Percentiles rank a stretch among this genome's conserved stretches.
These are phyloP conservation scores for Cololabis saira DNA, from an alignment of 2,113 vertebrate species.

Conservation along the genomic window DNA sequence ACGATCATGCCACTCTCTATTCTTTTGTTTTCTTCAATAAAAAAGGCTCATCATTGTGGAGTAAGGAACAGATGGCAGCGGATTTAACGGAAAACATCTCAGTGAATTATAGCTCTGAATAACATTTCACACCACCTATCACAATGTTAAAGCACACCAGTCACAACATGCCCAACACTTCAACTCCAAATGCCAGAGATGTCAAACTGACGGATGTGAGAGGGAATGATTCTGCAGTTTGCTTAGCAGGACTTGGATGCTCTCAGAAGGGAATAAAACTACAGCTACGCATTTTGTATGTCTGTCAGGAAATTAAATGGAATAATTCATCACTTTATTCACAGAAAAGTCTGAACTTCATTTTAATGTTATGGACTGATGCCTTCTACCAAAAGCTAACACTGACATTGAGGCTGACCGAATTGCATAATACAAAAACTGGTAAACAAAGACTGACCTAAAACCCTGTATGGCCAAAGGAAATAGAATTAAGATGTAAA, in stretches of 20 bases:
- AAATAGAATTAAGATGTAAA: no score
- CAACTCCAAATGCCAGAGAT: slow-evolving; percentile 30
- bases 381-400: no score
- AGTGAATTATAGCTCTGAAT: neutral
- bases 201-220: slow-evolving; percentile 16
- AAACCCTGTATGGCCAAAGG: no score
- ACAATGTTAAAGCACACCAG: slow-evolving; percentile 26
- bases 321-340: no score
- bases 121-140: neutral
- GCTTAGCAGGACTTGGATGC: neutral
- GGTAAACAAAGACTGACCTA: no score
- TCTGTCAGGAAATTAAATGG: no score
- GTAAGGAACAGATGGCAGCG: neutral
- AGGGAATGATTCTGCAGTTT: slow-evolving; percentile 8
- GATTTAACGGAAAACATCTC: slow-evolving; percentile 2
- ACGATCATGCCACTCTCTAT: neutral
- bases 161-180: slow-evolving; percentile 45
- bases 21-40: no score
- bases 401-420: no score
- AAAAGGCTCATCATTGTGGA: neutral
- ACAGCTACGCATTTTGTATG: no score
- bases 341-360: no score
- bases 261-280: neutral
- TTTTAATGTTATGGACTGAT: no score
- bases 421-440: no score